A percentile compares a stretch with the other conserved stretches of the same genome.
phyloP scores from a whole-genome alignment of 2,113 vertebrate species.

The Oenanthe oenanthe region DNA sequence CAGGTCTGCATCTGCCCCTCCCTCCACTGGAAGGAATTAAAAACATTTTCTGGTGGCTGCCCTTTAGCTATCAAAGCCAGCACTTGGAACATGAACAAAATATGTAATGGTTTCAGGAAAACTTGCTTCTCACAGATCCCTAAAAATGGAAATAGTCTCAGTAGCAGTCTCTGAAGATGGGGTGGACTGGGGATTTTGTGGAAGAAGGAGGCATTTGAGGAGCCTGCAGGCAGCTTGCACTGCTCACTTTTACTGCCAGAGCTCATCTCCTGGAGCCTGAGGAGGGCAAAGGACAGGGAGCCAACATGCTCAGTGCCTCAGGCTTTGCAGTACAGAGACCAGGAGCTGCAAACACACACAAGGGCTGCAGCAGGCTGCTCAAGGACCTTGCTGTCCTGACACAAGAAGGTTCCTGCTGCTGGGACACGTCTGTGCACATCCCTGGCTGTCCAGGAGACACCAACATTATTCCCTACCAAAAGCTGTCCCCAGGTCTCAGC shows the following conservation, averaged over 20 bases:
- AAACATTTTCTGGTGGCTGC: slow-evolving; percentile 4
- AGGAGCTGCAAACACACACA: not conserved
- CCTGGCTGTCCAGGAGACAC: not conserved
- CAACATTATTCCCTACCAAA: not conserved
- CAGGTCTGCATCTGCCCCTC: not conserved
- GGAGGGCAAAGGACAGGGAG: not conserved
- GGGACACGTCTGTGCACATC: not conserved
- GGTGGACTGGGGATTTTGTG: not conserved
- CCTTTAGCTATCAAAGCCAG: slow-evolving; percentile 20
- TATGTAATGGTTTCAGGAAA: slow-evolving; percentile 8
- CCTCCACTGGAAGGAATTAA: slow-evolving; percentile 1
- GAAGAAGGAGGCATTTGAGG: not conserved
- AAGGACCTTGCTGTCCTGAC: not conserved
- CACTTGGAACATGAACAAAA: slow-evolving; percentile 11
- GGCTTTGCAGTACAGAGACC: not conserved
- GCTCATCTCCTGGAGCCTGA: not conserved
- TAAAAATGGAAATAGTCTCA: slow-evolving; percentile 13
- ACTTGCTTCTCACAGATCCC: not conserved
- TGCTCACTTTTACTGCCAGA: not conserved
- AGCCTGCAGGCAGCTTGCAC: not conserved
- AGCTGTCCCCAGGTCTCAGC: not conserved
- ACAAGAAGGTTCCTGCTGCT: not conserved
- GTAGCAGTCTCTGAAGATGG: not conserved
- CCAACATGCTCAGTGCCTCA: not conserved
- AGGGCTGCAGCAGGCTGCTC: not conserved